Percentiles rank a stretch among this genome's conserved stretches.
phyloP scores from a whole-genome alignment of 2,888 invertebrate genomes.

The Achlya flavicornis region DNA sequence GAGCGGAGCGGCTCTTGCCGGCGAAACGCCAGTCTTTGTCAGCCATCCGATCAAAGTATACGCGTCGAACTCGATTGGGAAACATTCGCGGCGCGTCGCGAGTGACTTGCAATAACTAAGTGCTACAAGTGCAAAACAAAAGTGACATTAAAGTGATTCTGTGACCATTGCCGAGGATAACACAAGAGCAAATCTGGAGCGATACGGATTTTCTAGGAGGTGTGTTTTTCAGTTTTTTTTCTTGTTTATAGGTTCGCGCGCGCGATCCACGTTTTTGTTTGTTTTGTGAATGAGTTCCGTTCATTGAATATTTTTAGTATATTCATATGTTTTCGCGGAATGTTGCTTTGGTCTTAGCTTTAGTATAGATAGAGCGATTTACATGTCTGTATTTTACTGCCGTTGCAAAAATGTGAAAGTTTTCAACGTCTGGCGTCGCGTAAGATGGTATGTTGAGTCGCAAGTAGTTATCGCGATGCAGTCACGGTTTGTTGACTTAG shows the following conservation, averaged over 20 bases:
- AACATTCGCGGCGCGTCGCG: constrained; percentile 45
- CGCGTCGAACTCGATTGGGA: constrained; percentile 38
- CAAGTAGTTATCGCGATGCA: constrained; percentile 41
- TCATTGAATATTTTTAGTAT: constrained; percentile 39
- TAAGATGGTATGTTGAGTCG: constrained; percentile 26
- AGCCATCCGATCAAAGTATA: constrained; percentile 40
- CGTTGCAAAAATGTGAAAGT: constrained; percentile 67
- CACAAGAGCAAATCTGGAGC: constrained; percentile 72
- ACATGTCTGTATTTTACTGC: constrained; percentile 20
- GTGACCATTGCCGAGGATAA: constrained; percentile 55
- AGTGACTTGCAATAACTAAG: constrained; percentile 43
- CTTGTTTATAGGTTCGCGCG: constrained; percentile 13
- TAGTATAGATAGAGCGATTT: not conserved
- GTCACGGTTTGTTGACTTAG: constrained; percentile 52
- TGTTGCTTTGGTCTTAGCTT: constrained; percentile 16
- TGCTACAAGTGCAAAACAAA: constrained; percentile 55
- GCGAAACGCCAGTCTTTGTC: constrained; percentile 55
- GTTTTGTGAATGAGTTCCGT: constrained; percentile 48
- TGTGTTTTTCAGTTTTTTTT: constrained; percentile 45
- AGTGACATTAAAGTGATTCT: constrained; percentile 48
- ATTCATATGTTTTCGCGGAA: constrained; percentile 34
- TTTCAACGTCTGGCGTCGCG: constrained; percentile 41
- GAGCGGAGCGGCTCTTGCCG: constrained; percentile 43
- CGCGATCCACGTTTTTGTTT: constrained; percentile 41
- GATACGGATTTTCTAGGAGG: constrained; percentile 59